These are phyloP conservation scores for Melitaea athalia DNA, from an alignment of 2,888 invertebrate species.

Conservation along the genomic window DNA sequence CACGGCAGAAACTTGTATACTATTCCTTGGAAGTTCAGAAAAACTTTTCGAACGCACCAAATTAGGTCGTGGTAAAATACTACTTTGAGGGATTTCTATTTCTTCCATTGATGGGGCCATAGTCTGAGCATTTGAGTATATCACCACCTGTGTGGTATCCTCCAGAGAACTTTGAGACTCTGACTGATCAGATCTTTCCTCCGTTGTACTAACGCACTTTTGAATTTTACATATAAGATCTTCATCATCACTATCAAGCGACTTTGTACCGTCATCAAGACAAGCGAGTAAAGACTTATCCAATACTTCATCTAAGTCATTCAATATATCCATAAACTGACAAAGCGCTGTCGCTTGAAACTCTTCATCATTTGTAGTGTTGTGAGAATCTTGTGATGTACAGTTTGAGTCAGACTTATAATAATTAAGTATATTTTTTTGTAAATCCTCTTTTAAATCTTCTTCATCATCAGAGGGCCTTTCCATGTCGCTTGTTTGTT, in stretches of 20 bases:
- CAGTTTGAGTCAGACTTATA: slow-evolving; percentile 75
- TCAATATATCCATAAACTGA: slow-evolving; percentile 81
- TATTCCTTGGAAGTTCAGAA: slow-evolving; percentile 61
- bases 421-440: slow-evolving; percentile 74
- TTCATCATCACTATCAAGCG: slow-evolving; percentile 71
- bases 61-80: slow-evolving; percentile 49
- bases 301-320: slow-evolving; percentile 82
- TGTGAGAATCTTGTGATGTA: slow-evolving; percentile 68
- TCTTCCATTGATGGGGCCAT: slow-evolving; percentile 54
- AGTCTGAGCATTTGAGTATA: slow-evolving; percentile 50
- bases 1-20: slow-evolving; percentile 54
- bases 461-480: slow-evolving; percentile 69
- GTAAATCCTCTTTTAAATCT: slow-evolving; percentile 71
- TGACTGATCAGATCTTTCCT: slow-evolving; percentile 53
- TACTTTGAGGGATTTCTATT: slow-evolving; percentile 49
- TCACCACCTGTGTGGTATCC: slow-evolving; percentile 70
- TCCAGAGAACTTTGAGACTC: slow-evolving; percentile 63
- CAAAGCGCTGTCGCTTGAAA: slow-evolving; percentile 76
- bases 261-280: slow-evolving; percentile 66
- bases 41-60: slow-evolving; percentile 72
- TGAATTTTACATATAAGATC: slow-evolving; percentile 77
- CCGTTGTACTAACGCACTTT: slow-evolving; percentile 61
- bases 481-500: slow-evolving; percentile 60
- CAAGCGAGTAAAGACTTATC: slow-evolving; percentile 78
- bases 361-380: slow-evolving; percentile 74